Percentiles rank a stretch among this genome's conserved stretches.
phyloP scores from a whole-genome alignment of 2,888 invertebrate species.

The Yponomeuta sedellus region DNA sequence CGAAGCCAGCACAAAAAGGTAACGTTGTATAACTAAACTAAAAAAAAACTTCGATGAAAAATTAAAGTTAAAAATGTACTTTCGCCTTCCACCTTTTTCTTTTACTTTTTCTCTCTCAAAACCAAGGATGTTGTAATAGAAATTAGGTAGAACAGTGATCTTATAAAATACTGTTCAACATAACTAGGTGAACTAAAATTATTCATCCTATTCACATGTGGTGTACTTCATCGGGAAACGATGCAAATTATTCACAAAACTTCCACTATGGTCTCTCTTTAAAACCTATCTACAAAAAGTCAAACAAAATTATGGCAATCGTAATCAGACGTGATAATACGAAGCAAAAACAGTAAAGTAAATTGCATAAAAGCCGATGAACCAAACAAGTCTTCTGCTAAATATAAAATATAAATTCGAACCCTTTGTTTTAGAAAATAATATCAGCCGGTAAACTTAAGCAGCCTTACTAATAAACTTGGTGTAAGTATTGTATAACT shows the following conservation, averaged over 20 bases:
- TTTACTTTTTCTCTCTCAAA: background rate
- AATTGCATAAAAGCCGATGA: conserved; percentile 26
- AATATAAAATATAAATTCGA: too few species aligned
- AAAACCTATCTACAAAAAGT: conserved; percentile 11
- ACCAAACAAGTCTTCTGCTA: too few species aligned
- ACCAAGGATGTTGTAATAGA: background rate
- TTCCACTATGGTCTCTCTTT: background rate
- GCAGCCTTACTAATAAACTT: too few species aligned
- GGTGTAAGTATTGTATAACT: too few species aligned
- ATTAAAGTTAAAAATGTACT: background rate
- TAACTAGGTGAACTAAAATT: background rate
- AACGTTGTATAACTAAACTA: conserved; percentile 30
- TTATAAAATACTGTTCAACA: background rate
- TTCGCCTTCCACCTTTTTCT: background rate
- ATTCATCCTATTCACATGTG: background rate
- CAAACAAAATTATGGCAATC: conserved; percentile 23
- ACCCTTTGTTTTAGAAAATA: too few species aligned
- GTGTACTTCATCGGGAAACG: background rate
- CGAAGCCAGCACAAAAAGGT: conserved; percentile 38
- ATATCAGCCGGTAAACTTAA: too few species aligned
- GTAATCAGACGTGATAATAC: background rate
- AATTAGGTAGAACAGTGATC: background rate
- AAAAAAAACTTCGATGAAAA: background rate
- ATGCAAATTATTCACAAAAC: background rate
- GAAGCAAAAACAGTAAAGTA: conserved; percentile 18